Conservation (phyloP, 2,113 vertebrate genomes). For the Tursiops truncatus region DNA sequence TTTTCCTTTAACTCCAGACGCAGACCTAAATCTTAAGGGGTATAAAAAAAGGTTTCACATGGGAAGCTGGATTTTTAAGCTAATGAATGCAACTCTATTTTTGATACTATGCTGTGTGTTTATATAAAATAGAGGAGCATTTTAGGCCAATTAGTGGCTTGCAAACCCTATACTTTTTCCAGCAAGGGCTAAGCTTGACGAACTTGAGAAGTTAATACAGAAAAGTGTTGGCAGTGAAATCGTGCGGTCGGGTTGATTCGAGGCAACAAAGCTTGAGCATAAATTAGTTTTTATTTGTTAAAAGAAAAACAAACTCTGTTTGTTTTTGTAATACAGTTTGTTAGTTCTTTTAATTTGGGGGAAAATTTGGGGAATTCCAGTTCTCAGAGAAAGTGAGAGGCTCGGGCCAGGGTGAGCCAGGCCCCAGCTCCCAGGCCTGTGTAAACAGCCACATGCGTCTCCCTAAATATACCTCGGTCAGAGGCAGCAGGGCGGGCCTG, state of each 20-base stretch:
- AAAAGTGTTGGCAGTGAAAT: constrained; percentile 57
- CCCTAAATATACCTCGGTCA: constrained; percentile 57
- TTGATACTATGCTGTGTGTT: constrained; percentile 71
- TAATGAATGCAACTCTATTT: constrained; percentile 77
- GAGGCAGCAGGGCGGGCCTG: constrained; percentile 40
- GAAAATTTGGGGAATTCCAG: constrained; percentile 73
- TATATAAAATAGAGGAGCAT: constrained; percentile 70
- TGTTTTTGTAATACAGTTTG: constrained; percentile 74
- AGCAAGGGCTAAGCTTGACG: constrained; percentile 66
- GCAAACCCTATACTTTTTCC: constrained; percentile 69
- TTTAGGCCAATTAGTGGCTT: constrained; percentile 78
- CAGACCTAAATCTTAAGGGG: constrained; percentile 47
- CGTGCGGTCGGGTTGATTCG: neutral
- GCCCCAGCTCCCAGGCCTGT: neutral
- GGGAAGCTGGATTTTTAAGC: constrained; percentile 50
- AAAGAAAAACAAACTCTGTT: constrained; percentile 69
- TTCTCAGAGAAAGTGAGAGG: constrained; percentile 54
- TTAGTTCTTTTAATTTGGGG: constrained; percentile 72
- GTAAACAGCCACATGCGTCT: constrained; percentile 45
- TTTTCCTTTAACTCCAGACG: constrained; percentile 13
- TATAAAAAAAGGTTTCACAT: constrained; percentile 56
- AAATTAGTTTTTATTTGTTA: constrained; percentile 70
- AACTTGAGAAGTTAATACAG: constrained; percentile 55
- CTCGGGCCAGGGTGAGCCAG: neutral
- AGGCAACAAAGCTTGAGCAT: constrained; percentile 74